These are phyloP conservation scores for Accipiter superciliosus DNA, from an alignment of 2,797 vertebrate genomes.

Conservation along the genomic window DNA sequence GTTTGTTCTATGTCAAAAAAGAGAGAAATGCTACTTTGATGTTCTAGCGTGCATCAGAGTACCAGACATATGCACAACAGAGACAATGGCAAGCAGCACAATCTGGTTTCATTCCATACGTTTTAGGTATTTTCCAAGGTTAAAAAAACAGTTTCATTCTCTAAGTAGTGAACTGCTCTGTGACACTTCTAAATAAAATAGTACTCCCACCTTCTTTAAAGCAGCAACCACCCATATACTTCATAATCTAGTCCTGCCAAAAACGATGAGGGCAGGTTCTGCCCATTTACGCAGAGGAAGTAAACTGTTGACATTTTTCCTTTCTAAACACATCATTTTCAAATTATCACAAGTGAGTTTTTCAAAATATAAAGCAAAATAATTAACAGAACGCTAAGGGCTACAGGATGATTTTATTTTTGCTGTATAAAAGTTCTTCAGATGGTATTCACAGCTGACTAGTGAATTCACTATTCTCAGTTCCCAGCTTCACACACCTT, in stretches of 20 bases:
- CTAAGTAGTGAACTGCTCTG: neutral
- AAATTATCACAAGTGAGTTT: neutral
- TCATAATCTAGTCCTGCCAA: neutral
- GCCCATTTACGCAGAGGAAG: neutral
- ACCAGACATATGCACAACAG: constrained; percentile 8
- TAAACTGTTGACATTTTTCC: neutral
- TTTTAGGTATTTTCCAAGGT: neutral
- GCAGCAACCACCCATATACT: rapidly evolving
- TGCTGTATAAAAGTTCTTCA: neutral
- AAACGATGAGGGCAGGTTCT: neutral
- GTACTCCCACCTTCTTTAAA: neutral
- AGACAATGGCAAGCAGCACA: neutral
- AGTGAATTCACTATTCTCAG: neutral
- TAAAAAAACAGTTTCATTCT: neutral
- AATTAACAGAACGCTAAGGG: neutral
- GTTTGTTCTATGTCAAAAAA: constrained; percentile 33
- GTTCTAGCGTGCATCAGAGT: neutral
- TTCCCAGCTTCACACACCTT: neutral
- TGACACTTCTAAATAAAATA: neutral
- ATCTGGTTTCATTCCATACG: neutral
- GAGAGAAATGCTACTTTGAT: constrained; percentile 29
- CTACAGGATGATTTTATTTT: neutral
- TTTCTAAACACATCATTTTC: neutral
- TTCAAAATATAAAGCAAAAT: neutral
- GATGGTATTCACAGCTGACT: neutral